phyloP scores from a whole-genome alignment of 2,888 invertebrate genomes.

The Trichopria drosophilae region DNA sequence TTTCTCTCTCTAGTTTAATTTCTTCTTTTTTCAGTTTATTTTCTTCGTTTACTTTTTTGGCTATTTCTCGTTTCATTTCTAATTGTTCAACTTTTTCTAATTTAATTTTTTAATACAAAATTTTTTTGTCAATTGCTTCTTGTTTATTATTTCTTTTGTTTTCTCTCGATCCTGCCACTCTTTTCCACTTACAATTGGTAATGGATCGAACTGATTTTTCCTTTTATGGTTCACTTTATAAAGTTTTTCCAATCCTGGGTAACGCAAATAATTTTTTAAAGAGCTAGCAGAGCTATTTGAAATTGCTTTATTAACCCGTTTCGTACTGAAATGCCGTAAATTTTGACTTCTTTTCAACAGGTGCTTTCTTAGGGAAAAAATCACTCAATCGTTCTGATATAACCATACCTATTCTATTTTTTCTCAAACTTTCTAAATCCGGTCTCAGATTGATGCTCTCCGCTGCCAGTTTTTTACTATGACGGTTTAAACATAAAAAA shows the following conservation, averaged over 20 bases:
- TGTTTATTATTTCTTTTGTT: neutral
- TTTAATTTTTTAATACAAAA: neutral
- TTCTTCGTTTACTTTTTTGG: constrained; percentile 3
- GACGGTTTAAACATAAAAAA: no score
- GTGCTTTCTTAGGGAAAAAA: no score
- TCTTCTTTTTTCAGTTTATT: no score
- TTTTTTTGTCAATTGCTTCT: neutral
- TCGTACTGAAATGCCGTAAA: no score
- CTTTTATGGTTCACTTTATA: neutral
- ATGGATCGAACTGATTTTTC: neutral
- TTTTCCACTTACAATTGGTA: neutral
- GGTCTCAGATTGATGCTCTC: no score
- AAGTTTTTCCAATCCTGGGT: neutral
- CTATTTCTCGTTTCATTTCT: neutral
- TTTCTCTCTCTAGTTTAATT: no score
- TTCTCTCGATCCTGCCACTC: no score
- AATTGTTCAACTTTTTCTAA: neutral
- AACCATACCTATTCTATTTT: no score
- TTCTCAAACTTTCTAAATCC: no score
- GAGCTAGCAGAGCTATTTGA: neutral
- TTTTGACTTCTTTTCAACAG: no score
- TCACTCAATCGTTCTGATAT: no score
- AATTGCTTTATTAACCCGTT: neutral
- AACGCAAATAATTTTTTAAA: neutral
- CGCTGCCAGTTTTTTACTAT: no score